phyloP scores from a whole-genome alignment of 2,888 invertebrate species.

The Caenorhabditis imperialis region DNA sequence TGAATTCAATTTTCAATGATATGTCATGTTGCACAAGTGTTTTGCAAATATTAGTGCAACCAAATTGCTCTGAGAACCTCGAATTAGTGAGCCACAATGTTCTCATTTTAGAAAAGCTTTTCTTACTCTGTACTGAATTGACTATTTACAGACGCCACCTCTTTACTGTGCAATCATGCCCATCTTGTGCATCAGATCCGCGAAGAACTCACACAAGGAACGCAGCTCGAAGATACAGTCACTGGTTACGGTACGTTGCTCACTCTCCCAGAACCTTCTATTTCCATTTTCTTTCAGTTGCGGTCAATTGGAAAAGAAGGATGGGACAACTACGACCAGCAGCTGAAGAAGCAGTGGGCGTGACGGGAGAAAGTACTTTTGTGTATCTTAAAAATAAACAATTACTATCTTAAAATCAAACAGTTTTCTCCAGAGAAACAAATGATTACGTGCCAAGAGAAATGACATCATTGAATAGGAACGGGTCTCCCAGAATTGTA shows the following conservation, averaged over 20 bases:
- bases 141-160: constrained; percentile 46
- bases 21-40: too few relatives aligned
- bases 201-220: constrained; percentile 28
- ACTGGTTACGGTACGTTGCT: constrained; percentile 16
- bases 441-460: constrained; percentile 18
- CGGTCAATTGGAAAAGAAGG: constrained; percentile 32
- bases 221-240: constrained; percentile 33
- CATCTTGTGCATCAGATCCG: constrained; percentile 29
- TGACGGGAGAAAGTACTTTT: too few relatives aligned
- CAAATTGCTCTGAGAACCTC: too few relatives aligned
- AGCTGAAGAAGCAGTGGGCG: constrained; percentile 41
- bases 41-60: too few relatives aligned
- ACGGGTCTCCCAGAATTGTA: constrained; percentile 34
- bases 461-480: constrained; percentile 23
- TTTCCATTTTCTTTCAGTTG: constrained; percentile 20
- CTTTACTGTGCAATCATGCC: constrained; percentile 46
- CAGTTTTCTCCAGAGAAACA: too few relatives aligned
- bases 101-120: too few relatives aligned
- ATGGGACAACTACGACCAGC: constrained; percentile 41
- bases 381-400: too few relatives aligned
- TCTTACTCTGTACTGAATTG: background rate
- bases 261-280: background rate
- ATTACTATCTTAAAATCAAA: too few relatives aligned
- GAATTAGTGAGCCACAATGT: too few relatives aligned
- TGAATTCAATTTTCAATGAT: background rate